Evolutionary conservation across 2,797 vertebrate genomes (phyloP).

Genomic region (Galago senegalensis): DNA sequence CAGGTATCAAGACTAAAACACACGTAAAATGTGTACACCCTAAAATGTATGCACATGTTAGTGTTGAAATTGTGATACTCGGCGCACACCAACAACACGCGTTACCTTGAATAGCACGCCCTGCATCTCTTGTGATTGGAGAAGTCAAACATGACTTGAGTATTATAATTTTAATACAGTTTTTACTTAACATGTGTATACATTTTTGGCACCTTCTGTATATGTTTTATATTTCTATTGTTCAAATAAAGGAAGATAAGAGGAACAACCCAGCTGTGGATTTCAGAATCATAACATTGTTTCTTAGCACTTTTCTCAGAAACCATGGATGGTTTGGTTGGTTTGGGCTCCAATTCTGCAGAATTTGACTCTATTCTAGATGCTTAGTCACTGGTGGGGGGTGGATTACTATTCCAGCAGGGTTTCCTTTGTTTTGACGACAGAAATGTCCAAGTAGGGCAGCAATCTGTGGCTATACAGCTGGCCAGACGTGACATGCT

Average conservation of each 20-base stretch:
- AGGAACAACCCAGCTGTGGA: background rate
- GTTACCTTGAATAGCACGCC: no score
- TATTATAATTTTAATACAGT: no score
- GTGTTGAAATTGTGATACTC: no score
- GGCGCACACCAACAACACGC: no score
- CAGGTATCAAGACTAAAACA: background rate
- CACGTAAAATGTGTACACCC: no score
- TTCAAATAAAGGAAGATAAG: background rate
- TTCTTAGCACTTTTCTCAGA: background rate
- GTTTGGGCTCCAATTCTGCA: background rate
- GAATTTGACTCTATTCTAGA: background rate
- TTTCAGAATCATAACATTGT: background rate
- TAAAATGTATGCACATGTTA: no score
- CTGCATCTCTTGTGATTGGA: no score
- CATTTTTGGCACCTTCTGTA: no score
- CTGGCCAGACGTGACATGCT: background rate
- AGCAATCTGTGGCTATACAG: background rate
- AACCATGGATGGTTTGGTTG: background rate
- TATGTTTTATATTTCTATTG: background rate
- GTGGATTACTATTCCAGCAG: background rate
- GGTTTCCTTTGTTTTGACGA: background rate
- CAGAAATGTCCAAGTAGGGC: background rate
- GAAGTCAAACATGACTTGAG: no score
- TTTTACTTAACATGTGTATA: no score
- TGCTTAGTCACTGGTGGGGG: accelerated